A percentile compares a stretch with the other conserved stretches of the same genome.
These are phyloP conservation scores for Zosterops pallidus DNA, from an alignment of 2,113 vertebrate species.

Conservation along the genomic window DNA sequence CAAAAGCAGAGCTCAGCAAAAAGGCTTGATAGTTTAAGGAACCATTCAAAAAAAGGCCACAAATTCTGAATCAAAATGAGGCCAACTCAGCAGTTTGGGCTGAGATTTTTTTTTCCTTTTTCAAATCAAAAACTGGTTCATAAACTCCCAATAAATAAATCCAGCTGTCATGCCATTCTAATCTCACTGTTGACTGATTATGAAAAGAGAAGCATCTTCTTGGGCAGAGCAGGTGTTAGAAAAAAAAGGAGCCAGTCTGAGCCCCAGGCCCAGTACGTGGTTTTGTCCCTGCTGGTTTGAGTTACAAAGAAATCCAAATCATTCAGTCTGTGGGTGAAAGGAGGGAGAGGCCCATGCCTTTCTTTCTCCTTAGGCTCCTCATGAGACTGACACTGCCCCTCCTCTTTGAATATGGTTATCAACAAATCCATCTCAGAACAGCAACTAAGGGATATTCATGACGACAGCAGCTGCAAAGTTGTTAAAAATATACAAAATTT, in stretches of 20 bases:
- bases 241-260: constrained; percentile 2
- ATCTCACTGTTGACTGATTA: neutral
- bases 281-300: neutral
- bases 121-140: neutral
- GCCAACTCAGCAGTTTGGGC: neutral
- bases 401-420: neutral
- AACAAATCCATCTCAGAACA: constrained; percentile 4
- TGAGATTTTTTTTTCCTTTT: neutral
- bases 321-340: constrained; percentile 4
- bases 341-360: constrained; percentile 17
- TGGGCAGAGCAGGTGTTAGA: constrained; percentile 36
- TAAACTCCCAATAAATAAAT: neutral
- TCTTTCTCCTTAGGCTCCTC: neutral
- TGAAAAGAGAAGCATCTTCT: neutral
- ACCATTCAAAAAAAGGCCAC: neutral
- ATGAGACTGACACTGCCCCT: neutral
- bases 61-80: neutral
- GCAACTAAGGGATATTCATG: constrained; percentile 2
- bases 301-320: constrained; percentile 49
- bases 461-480: constrained; percentile 44
- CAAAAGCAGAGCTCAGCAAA: neutral
- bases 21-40: neutral
- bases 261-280: neutral
- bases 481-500: constrained; percentile 62
- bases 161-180: neutral